A percentile compares a stretch with the other conserved stretches of the same genome.
Evolutionary conservation across 2,113 vertebrate genomes (phyloP).

Genomic region (Turnix velox): DNA sequence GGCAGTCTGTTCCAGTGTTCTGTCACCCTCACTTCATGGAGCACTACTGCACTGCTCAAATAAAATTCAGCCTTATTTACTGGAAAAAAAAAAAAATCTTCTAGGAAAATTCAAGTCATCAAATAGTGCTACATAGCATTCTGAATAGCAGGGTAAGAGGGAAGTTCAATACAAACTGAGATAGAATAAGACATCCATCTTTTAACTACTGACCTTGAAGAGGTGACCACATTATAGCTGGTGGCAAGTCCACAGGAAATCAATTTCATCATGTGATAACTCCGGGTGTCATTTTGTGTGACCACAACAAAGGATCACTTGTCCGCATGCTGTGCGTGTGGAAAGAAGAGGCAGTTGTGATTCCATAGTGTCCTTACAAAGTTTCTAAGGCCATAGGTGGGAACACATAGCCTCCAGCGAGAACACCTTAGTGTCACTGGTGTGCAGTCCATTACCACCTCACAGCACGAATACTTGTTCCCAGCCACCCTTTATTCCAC

Average conservation of each 20-base stretch:
- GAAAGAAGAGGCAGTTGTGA: background rate
- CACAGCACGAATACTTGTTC: background rate
- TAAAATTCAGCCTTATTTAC: background rate
- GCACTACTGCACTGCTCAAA: background rate
- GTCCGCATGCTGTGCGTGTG: conserved; percentile 79
- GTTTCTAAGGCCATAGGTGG: background rate
- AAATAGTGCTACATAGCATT: background rate
- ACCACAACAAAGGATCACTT: conserved; percentile 91
- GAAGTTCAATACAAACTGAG: background rate
- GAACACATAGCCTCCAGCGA: background rate
- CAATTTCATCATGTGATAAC: conserved; percentile 88
- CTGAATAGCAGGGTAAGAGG: background rate
- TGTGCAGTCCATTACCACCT: background rate
- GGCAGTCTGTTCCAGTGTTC: too few relatives aligned
- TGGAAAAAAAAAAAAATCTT: background rate
- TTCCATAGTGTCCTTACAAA: background rate
- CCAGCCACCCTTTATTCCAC: background rate
- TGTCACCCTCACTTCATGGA: background rate
- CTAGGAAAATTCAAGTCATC: background rate
- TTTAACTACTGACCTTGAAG: conserved; percentile 84
- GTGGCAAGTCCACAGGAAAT: conserved; percentile 92
- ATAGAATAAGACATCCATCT: background rate
- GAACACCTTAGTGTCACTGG: background rate
- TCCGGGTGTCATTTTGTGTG: conserved; percentile 85
- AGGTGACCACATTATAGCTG: conserved; percentile 88